phyloP scores from a whole-genome alignment of 2,113 vertebrate species.

The Grammomys dolichurus region DNA sequence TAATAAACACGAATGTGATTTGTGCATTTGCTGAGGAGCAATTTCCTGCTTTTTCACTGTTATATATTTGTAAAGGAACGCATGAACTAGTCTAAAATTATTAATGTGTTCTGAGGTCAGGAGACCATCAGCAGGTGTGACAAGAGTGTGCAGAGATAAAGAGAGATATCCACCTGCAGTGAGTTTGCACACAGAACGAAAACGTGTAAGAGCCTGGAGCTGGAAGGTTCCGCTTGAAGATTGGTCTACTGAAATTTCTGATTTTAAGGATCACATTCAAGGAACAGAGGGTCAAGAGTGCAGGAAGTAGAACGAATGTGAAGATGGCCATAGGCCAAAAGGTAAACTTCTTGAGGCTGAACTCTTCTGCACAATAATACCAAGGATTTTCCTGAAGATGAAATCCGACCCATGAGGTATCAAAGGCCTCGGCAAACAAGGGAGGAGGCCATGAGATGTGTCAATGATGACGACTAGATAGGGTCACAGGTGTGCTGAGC shows the following conservation, averaged over 20 bases:
- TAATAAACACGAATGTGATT: neutral
- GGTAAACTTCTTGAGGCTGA: neutral
- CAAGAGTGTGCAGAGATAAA: accelerated
- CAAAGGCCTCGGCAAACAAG: neutral
- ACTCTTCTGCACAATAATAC: neutral
- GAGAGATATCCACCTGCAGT: neutral
- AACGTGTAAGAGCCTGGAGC: neutral
- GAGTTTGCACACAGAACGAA: accelerated
- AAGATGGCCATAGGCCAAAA: neutral
- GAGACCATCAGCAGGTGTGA: neutral
- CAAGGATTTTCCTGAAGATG: neutral
- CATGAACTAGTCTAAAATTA: neutral
- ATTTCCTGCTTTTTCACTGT: neutral
- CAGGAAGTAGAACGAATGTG: neutral
- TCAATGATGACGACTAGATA: neutral
- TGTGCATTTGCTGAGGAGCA: neutral
- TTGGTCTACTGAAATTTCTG: neutral
- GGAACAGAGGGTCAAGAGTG: neutral
- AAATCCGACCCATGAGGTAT: neutral
- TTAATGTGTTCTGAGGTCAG: neutral
- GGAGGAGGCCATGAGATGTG: neutral
- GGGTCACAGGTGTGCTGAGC: neutral
- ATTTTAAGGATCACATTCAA: neutral
- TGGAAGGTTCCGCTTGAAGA: neutral
- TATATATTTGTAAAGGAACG: neutral